A percentile compares a stretch with the other conserved stretches of the same genome.
Conservation (phyloP, 2,888 invertebrate species). For the Zootermopsis nevadensis region DNA sequence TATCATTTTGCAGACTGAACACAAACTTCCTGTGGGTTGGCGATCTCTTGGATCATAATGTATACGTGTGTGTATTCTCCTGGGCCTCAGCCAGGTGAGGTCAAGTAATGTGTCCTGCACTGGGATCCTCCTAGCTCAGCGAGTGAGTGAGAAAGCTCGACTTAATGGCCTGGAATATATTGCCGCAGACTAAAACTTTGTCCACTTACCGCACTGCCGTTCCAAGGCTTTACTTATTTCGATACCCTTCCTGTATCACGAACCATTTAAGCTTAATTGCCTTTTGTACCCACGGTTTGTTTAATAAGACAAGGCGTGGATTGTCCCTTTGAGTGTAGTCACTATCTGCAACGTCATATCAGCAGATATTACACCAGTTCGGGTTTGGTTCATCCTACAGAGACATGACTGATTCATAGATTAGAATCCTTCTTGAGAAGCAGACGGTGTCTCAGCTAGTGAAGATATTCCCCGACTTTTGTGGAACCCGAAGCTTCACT, state of each 20-base stretch:
- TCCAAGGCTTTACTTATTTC: constrained; percentile 31
- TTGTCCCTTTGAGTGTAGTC: neutral
- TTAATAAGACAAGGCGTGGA: constrained; percentile 44
- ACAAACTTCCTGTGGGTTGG: constrained; percentile 15
- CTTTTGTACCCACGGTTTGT: constrained; percentile 45
- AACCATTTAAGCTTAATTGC: constrained; percentile 51
- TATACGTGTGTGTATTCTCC: constrained; percentile 41
- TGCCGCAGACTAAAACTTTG: constrained; percentile 52
- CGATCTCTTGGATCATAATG: constrained; percentile 38
- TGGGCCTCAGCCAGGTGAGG: constrained; percentile 48
- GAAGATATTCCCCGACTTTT: too few relatives aligned
- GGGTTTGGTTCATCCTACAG: neutral
- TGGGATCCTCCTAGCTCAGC: constrained; percentile 32
- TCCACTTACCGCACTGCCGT: constrained; percentile 46
- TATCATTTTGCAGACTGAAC: too few relatives aligned
- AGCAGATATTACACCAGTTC: neutral
- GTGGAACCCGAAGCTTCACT: too few relatives aligned
- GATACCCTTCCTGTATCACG: constrained; percentile 46
- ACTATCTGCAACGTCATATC: neutral
- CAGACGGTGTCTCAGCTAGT: too few relatives aligned
- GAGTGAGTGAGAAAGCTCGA: constrained; percentile 36
- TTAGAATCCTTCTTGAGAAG: too few relatives aligned
- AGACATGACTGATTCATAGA: too few relatives aligned
- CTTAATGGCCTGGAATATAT: constrained; percentile 53
- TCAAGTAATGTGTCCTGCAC: constrained; percentile 41